Conservation (phyloP, 2,797 vertebrate species). For the Saxicola maurus region DNA sequence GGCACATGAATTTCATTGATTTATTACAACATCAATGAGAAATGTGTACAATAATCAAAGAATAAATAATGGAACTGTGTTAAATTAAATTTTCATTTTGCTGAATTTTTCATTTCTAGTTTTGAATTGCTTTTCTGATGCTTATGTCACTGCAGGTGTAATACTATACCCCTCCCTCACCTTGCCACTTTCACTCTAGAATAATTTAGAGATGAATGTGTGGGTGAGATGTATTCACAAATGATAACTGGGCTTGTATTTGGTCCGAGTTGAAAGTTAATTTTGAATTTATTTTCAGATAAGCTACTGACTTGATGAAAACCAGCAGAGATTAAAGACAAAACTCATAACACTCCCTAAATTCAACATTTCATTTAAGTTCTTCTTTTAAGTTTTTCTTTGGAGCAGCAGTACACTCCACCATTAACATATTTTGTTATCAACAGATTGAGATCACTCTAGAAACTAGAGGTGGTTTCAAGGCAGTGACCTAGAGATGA, state of each 20-base stretch:
- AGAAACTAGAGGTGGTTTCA: not conserved
- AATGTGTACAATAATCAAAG: not conserved
- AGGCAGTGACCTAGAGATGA: not conserved
- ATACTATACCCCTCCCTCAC: accelerated
- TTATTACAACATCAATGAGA: not conserved
- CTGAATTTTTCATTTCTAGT: not conserved
- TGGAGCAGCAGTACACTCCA: not conserved
- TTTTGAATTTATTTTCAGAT: not conserved
- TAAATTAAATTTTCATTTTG: not conserved
- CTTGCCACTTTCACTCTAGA: not conserved
- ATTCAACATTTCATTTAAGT: not conserved
- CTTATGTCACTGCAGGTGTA: not conserved
- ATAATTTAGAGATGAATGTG: not conserved
- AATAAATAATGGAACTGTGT: not conserved
- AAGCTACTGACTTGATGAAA: not conserved
- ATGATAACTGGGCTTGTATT: not conserved
- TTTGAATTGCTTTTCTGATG: not conserved
- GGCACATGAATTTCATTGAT: not conserved
- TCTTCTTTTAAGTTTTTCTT: not conserved
- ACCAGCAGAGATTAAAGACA: not conserved
- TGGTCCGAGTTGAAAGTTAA: not conserved
- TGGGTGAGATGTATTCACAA: not conserved
- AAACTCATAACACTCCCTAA: not conserved
- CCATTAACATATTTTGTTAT: not conserved
- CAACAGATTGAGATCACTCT: not conserved